Evolutionary conservation across 92 coral and sea anemone species (phyloP).

Genomic region (Metridium senile): DNA sequence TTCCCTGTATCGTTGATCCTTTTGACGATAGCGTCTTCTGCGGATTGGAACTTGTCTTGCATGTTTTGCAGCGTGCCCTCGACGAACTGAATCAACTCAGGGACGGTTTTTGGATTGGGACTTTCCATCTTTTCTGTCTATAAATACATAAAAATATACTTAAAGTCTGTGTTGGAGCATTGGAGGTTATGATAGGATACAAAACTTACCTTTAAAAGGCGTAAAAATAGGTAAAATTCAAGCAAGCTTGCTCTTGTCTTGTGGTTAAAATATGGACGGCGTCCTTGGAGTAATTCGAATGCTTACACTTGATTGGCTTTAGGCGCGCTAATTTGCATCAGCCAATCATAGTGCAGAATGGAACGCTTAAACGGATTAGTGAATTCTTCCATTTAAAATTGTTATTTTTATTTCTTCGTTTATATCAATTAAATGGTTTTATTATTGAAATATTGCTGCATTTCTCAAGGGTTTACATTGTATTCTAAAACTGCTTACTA

Average conservation of each 20-base stretch:
- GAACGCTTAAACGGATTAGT: too few species aligned
- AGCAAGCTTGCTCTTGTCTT: background rate
- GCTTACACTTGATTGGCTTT: conserved; percentile 32
- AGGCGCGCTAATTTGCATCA: conserved; percentile 26
- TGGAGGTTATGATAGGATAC: background rate
- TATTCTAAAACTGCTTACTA: too few species aligned
- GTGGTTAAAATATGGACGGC: conserved; percentile 35
- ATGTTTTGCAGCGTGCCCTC: conserved; percentile 85
- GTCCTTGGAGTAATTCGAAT: conserved; percentile 36
- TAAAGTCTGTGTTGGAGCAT: background rate
- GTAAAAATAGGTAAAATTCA: background rate
- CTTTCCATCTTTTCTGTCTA: conserved; percentile 19
- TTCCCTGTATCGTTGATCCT: conserved; percentile 90
- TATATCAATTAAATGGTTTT: too few species aligned
- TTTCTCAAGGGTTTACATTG: too few species aligned
- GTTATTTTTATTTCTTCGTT: too few species aligned
- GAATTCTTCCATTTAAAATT: too few species aligned
- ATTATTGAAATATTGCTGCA: too few species aligned
- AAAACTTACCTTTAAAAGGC: conserved; percentile 6
- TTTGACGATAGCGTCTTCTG: conserved; percentile 87
- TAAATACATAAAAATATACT: background rate
- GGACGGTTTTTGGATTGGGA: conserved; percentile 85
- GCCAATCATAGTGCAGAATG: conserved; percentile 31
- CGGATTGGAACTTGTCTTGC: conserved; percentile 92
- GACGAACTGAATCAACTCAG: conserved; percentile 91